phyloP scores from a whole-genome alignment of 2,888 invertebrate genomes.

The Pyrrhosoma nymphula region DNA sequence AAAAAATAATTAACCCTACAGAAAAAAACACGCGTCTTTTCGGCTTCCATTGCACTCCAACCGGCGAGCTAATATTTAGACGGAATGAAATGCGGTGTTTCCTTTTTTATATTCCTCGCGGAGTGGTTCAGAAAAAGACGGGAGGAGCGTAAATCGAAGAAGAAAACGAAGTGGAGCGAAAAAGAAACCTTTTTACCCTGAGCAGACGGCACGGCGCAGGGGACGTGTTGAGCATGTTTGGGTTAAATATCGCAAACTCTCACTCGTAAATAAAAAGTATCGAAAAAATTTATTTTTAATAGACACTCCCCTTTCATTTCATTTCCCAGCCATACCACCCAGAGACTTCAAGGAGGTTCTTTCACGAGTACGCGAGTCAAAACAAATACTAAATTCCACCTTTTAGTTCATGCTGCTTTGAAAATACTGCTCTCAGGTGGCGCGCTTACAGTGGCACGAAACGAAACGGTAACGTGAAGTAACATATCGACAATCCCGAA shows the following conservation, averaged over 20 bases:
- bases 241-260: background rate
- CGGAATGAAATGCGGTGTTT: constrained; percentile 7
- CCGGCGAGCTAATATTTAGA: constrained; percentile 1
- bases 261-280: background rate
- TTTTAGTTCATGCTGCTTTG: too few species aligned
- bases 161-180: background rate
- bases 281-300: background rate
- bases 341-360: too few species aligned
- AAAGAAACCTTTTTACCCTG: background rate
- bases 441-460: too few species aligned
- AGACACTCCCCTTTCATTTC: background rate
- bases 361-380: background rate
- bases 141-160: background rate
- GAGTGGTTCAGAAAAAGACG: background rate
- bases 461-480: too few species aligned
- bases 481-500: too few species aligned
- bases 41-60: background rate
- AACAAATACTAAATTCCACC: too few species aligned
- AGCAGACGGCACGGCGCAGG: background rate
- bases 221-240: background rate
- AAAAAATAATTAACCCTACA: background rate
- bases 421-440: too few species aligned
- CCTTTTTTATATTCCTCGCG: background rate
- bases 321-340: background rate
- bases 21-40: background rate